These are phyloP conservation scores for Argopecten irradians DNA, from an alignment of 1,140 invertebrate species.

Conservation along the genomic window DNA sequence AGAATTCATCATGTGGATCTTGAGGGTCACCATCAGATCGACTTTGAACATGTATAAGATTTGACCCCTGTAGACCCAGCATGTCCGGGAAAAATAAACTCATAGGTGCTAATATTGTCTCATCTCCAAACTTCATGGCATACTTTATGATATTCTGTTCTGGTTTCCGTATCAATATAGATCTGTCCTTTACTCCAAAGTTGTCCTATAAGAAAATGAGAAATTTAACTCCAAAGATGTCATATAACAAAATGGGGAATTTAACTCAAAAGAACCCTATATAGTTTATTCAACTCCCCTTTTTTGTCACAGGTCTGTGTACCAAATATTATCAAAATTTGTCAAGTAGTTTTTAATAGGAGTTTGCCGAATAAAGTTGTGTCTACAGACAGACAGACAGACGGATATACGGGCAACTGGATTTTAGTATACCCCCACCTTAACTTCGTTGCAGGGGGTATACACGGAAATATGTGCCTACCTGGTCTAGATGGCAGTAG, in stretches of 20 bases:
- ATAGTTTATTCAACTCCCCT: no score
- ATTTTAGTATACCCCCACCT: no score
- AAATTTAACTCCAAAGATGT: not conserved
- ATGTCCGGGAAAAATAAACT: constrained; percentile 93
- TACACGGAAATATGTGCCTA: constrained; percentile 66
- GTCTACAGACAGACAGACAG: no score
- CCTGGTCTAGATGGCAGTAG: constrained; percentile 93
- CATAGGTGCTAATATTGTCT: constrained; percentile 93
- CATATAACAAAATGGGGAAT: not conserved
- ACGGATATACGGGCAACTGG: no score
- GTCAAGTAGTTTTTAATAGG: no score
- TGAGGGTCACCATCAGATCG: constrained; percentile 89
- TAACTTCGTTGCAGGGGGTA: no score
- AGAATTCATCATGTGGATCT: constrained; percentile 95
- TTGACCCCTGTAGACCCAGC: constrained; percentile 85
- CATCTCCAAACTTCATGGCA: constrained; percentile 90
- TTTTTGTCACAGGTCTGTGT: no score
- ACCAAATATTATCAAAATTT: no score
- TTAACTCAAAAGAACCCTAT: no score
- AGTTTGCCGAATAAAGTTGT: no score
- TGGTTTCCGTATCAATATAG: constrained; percentile 86
- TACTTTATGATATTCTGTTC: constrained; percentile 85
- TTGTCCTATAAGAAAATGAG: constrained; percentile 81
- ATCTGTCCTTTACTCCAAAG: constrained; percentile 89
- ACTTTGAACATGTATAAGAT: constrained; percentile 81